These are phyloP conservation scores for Anorthoa munda DNA, from an alignment of 2,888 invertebrate genomes.

Conservation along the genomic window DNA sequence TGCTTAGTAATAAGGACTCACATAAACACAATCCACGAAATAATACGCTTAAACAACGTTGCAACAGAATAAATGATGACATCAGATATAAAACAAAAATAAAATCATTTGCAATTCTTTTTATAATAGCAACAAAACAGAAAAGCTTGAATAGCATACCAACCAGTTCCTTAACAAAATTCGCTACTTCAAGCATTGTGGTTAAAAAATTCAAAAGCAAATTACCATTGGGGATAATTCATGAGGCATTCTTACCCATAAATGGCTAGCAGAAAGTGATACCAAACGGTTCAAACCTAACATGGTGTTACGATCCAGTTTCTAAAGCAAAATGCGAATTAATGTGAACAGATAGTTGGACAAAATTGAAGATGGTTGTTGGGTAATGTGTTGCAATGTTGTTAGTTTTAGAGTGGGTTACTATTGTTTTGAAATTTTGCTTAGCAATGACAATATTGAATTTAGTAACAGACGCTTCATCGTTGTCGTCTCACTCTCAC, in stretches of 20 bases:
- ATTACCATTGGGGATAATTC: slow-evolving; percentile 84
- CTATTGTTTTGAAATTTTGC: slow-evolving; percentile 37
- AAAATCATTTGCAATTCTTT: slow-evolving; percentile 35
- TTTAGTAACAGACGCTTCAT: not conserved
- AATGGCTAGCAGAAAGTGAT: slow-evolving; percentile 87
- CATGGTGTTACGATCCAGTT: slow-evolving; percentile 83
- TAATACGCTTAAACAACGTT: slow-evolving; percentile 21
- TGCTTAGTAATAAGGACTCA: not conserved
- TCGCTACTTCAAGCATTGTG: slow-evolving; percentile 59
- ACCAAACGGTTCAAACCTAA: slow-evolving; percentile 80
- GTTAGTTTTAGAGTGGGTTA: slow-evolving; percentile 36
- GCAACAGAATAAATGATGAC: slow-evolving; percentile 59
- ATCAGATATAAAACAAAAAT: slow-evolving; percentile 57
- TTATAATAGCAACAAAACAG: slow-evolving; percentile 57
- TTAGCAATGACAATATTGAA: not conserved
- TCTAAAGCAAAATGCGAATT: slow-evolving; percentile 77
- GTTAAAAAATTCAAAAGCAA: slow-evolving; percentile 70
- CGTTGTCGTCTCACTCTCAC: too few species aligned
- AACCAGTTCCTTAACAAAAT: slow-evolving; percentile 58
- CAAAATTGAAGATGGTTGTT: slow-evolving; percentile 63
- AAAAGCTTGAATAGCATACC: slow-evolving; percentile 59
- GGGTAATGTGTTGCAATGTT: slow-evolving; percentile 48
- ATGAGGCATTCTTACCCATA: slow-evolving; percentile 88
- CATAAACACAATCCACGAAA: slow-evolving; percentile 8
- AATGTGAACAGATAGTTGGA: slow-evolving; percentile 64